Conservation (phyloP, 2,797 vertebrate species). For the Darevskia nairensis region DNA sequence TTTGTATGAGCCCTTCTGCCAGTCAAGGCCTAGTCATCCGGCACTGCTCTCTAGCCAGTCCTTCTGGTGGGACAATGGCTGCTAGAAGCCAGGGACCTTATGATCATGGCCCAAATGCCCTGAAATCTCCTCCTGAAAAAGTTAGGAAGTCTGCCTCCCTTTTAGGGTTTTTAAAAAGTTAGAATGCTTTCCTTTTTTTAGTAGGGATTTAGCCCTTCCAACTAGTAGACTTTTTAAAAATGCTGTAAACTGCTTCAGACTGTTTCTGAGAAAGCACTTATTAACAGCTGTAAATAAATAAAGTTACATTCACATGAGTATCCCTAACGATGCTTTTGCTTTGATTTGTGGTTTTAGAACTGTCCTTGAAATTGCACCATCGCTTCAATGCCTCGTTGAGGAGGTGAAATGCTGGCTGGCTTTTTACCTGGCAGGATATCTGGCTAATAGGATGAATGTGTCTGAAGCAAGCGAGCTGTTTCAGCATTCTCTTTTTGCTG, state of each 20-base stretch:
- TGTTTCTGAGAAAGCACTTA: background rate
- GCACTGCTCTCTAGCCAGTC: background rate
- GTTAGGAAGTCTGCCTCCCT: background rate
- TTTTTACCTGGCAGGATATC: constrained; percentile 44
- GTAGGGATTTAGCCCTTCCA: background rate
- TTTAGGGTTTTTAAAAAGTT: background rate
- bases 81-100: background rate
- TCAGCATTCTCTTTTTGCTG: constrained; percentile 35
- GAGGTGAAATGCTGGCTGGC: constrained; percentile 4
- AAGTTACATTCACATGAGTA: background rate
- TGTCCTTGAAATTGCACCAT: constrained; percentile 4
- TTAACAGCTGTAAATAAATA: background rate
- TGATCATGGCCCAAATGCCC: background rate
- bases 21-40: background rate
- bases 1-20: no score
- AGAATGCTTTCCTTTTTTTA: background rate
- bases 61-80: background rate
- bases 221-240: background rate
- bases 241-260: background rate
- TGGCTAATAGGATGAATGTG: constrained; percentile 36
- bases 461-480: background rate
- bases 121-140: background rate
- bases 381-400: constrained; percentile 3
- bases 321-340: constrained; percentile 33
- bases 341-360: constrained; percentile 42